phyloP scores from a whole-genome alignment of 2,888 invertebrate species.

The Dilophus febrilis region DNA sequence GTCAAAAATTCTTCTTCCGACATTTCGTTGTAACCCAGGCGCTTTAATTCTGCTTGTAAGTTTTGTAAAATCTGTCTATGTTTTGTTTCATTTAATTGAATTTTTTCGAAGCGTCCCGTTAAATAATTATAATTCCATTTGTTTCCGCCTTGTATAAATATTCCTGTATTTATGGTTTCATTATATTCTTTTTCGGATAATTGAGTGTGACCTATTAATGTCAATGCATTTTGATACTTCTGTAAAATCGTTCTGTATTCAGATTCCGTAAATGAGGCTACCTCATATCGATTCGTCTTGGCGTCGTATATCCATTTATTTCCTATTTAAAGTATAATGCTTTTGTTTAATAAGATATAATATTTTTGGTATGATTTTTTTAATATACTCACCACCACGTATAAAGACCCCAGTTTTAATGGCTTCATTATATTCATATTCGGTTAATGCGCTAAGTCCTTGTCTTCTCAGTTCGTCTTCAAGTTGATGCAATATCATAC shows the following conservation, averaged over 20 bases:
- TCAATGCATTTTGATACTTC: background rate
- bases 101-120: background rate
- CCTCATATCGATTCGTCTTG: background rate
- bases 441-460: background rate
- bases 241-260: background rate
- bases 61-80: no score
- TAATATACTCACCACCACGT: background rate
- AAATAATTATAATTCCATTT: background rate
- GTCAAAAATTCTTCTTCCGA: background rate
- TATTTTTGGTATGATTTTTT: no score
- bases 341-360: no score
- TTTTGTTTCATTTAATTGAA: background rate
- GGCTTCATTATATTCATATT: slow-evolving; percentile 3
- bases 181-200: background rate
- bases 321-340: background rate
- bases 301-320: slow-evolving; percentile 1
- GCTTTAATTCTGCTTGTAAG: no score
- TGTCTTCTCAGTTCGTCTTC: background rate
- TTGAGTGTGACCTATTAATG: background rate
- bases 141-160: background rate
- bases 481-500: background rate
- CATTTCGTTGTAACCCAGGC: background rate
- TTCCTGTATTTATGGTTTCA: background rate
- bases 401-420: slow-evolving; percentile 1
- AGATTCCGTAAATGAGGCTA: background rate